Conservation (phyloP, 2,888 invertebrate genomes). For the Synergus gifuensis region DNA sequence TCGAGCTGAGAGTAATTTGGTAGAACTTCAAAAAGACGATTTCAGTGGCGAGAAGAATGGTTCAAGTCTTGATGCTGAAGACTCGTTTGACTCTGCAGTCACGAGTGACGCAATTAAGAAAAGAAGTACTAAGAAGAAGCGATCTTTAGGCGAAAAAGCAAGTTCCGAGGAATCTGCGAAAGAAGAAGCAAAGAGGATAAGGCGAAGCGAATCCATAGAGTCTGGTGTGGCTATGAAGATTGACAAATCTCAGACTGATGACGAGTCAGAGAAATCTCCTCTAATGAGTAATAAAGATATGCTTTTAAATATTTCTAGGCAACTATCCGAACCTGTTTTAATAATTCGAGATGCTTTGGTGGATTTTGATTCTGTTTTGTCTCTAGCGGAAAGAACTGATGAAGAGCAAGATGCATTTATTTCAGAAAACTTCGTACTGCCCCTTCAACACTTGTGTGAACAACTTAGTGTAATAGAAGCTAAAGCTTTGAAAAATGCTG, state of each 20-base stretch:
- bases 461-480: slow-evolving; percentile 67
- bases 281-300: slow-evolving; percentile 64
- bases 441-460: slow-evolving; percentile 70
- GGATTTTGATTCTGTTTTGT: slow-evolving; percentile 55
- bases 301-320: slow-evolving; percentile 62
- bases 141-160: slow-evolving; percentile 59
- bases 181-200: slow-evolving; percentile 24
- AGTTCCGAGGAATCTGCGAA: slow-evolving; percentile 66
- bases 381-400: slow-evolving; percentile 51
- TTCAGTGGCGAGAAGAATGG: not conserved
- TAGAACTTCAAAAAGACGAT: slow-evolving; percentile 52
- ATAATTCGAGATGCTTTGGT: slow-evolving; percentile 65
- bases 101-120: slow-evolving; percentile 70
- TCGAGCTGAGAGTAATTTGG: slow-evolving; percentile 47
- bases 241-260: slow-evolving; percentile 48
- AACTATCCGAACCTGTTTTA: slow-evolving; percentile 64
- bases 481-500: slow-evolving; percentile 68
- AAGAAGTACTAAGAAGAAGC: slow-evolving; percentile 69
- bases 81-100: slow-evolving; percentile 71
- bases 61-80: slow-evolving; percentile 77
- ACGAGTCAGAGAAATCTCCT: slow-evolving; percentile 60
- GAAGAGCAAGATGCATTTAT: slow-evolving; percentile 61
- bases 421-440: slow-evolving; percentile 65
- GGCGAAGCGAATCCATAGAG: slow-evolving; percentile 39
- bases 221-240: slow-evolving; percentile 32